phyloP scores from a whole-genome alignment of 2,888 invertebrate species.

The Cosmorhoe ocellata region DNA sequence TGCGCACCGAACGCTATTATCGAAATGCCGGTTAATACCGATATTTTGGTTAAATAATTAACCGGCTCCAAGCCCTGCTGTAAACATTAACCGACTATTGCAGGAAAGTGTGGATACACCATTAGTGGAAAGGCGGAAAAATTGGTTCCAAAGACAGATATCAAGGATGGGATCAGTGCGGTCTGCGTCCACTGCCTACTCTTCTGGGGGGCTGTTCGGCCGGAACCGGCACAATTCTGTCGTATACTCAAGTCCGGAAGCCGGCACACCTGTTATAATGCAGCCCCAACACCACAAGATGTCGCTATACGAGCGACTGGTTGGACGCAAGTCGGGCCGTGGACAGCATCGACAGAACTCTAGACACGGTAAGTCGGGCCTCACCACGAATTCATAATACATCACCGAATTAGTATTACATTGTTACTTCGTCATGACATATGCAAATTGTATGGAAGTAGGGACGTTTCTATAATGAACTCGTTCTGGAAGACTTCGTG shows the following conservation, averaged over 20 bases:
- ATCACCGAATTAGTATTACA: too few relatives aligned
- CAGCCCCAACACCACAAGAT: slow-evolving; percentile 84
- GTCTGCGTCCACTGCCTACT: slow-evolving; percentile 93
- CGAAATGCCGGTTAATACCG: too few relatives aligned
- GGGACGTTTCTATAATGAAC: too few relatives aligned
- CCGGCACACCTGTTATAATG: slow-evolving; percentile 55
- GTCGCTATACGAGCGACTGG: slow-evolving; percentile 91
- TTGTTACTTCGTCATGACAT: too few relatives aligned
- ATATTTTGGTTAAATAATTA: too few relatives aligned
- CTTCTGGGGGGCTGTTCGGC: slow-evolving; percentile 88
- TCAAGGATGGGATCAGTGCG: slow-evolving; percentile 93
- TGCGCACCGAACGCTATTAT: too few relatives aligned
- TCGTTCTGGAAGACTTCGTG: too few relatives aligned
- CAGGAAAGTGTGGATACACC: slow-evolving; percentile 96
- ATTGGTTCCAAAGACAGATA: slow-evolving; percentile 93
- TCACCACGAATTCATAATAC: too few relatives aligned
- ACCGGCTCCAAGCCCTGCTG: too few relatives aligned
- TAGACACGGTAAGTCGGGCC: slow-evolving; percentile 85
- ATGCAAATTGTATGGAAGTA: too few relatives aligned
- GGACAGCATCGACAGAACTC: slow-evolving; percentile 84
- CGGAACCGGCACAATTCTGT: slow-evolving; percentile 91
- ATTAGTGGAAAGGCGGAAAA: slow-evolving; percentile 91
- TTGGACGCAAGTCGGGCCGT: slow-evolving; percentile 90
- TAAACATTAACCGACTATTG: too few relatives aligned
- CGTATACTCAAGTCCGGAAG: slow-evolving; percentile 85